Base-by-base conservation (phyloP, 2,113 vertebrate species). In the Piliocolobus tephrosceles region DNA sequence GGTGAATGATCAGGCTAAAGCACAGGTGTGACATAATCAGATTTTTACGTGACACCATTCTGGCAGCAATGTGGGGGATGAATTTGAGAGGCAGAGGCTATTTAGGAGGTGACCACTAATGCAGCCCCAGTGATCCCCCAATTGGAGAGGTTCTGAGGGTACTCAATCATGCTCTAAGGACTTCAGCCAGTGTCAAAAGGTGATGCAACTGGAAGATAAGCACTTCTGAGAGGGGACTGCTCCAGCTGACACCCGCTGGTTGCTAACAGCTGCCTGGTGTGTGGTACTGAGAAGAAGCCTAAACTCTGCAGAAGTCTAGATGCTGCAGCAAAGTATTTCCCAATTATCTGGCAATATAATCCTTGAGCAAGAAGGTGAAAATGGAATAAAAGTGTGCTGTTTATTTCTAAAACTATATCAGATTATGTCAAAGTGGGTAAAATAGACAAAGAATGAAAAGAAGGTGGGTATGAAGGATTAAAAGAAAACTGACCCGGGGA, bases 341-440 rank as follows among this genome's bases (percentile, higher is more conserved):
- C 7, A 10, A 1, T 40, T 47, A 27, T 22, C 0, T 20, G 40
- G 27, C 57, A 22, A 45, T 80, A 22, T 0, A 43, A 87, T 57
- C 20, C 68, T 64, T 64, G 50, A 76, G 30, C 27, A 82, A 88
- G 55, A 94, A 84, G 17, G 43, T 43, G 3, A 55, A 70, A 78
- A n/a, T 12, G 20, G 55, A 94, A 92, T n/a, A 64, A 12, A 75
- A 2, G 2, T 35, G 45, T 80, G 45, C n/a, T 64, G 4, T 38
- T 87, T 50, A 79, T 78, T 82, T 96, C 75, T 50, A 94, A 76
- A 85, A 61, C 43, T 25, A 20, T n/a, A 32, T 12, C 72, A 55
- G 5, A 38, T 30, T 45, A 0, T 72, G 43, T 50, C 38, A 88
- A 81, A 61, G 64, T 25, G 30, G 25, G n/a, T 40, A 84, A 90